Base-by-base conservation (phyloP, 2,113 vertebrate genomes). In the Paedocypris sp. region DNA sequence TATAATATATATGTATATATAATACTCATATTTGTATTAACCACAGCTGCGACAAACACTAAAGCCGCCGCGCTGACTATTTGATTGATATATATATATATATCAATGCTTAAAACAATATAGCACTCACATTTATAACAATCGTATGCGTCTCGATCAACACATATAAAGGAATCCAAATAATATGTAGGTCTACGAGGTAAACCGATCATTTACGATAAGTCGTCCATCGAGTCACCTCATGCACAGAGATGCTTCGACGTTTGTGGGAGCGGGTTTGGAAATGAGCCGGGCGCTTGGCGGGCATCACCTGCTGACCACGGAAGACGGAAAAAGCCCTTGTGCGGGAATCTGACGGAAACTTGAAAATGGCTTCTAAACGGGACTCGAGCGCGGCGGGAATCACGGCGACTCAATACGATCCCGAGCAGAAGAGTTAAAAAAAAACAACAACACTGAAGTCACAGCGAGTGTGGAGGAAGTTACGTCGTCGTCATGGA, bases 181-280 rank as follows among this genome's bases (percentile, higher is more conserved):
- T 68, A 36, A 76, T 75, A 77, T 33, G 26, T 62, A 62, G 70
- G 52, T 72, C 62, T 60, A 67, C 50, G 16, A 56, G 58, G 64
- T 68, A 59, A 77, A 74, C 77, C 64, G 59, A 74, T 50, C 46
- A 31, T 68, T 60, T 43, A 74, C 66, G 58, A 70, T 68, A 70
- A 66, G 63, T 29, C 23, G 36, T 25, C 41, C 42, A 73, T 74
- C 67, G 68, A 83, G 70, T 70, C 66, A 4, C 72, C 79, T 77
- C 79, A 29, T 80, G 77, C 80, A 83, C 79, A 73, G 79, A 81
- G 72, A 78, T 6, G 51, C 63, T 70, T 79, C 71, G 68, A 77
- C 66, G 35, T 72, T 53, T 69, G 72, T 75, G 64, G 61, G 73
- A 62, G 72, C 48, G 62, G 69, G 71, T 70, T 82, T 74, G 62